Percentiles rank a stretch among this genome's conserved stretches.
phyloP scores from a whole-genome alignment of 2,797 vertebrate genomes.

The Benthosema pterotum region DNA sequence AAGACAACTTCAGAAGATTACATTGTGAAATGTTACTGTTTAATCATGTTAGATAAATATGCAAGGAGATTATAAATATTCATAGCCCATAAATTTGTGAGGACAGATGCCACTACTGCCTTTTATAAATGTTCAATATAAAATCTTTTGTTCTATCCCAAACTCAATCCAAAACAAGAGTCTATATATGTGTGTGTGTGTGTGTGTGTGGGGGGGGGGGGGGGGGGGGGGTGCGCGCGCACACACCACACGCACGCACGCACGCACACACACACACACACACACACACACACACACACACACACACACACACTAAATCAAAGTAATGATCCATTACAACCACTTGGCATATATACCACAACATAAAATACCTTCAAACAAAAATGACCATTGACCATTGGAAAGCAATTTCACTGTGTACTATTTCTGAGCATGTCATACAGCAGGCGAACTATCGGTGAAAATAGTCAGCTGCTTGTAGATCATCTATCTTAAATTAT shows the following conservation, averaged over 20 bases:
- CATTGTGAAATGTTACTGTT: no score
- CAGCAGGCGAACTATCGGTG: not conserved
- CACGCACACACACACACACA: no score
- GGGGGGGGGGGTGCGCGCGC: no score
- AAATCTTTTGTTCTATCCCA: constrained; percentile 5
- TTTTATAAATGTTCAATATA: constrained; percentile 6
- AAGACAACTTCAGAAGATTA: no score
- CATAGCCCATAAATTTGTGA: constrained; percentile 1
- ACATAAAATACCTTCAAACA: not conserved
- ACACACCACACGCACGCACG: no score
- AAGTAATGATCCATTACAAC: not conserved
- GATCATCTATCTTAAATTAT: not conserved
- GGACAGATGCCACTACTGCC: not conserved
- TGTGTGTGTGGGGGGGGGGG: no score
- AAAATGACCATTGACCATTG: constrained; percentile 1
- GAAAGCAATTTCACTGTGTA: constrained; percentile 7
- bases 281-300: no score
- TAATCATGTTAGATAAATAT: not conserved
- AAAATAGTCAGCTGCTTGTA: no score
- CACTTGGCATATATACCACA: not conserved
- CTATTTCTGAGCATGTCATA: not conserved
- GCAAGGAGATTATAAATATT: not conserved
- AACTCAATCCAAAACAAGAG: not conserved
- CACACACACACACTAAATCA: no score
- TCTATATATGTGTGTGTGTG: no score